phyloP scores from a whole-genome alignment of 1,140 invertebrate species.

The Hylyphantes graminicola region DNA sequence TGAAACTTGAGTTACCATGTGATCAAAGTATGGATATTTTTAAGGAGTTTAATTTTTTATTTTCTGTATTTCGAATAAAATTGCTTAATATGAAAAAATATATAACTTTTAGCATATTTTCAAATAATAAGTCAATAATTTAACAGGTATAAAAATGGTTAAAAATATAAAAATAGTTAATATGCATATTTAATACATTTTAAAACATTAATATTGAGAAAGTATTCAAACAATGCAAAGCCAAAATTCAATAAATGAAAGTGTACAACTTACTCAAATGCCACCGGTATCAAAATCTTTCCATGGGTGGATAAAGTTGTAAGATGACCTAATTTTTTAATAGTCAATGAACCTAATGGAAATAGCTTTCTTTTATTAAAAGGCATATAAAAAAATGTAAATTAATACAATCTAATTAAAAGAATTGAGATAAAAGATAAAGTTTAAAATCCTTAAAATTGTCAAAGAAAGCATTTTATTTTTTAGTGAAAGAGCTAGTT shows the following conservation, averaged over 20 bases:
- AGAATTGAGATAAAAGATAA: too few species aligned
- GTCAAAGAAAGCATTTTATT: background rate
- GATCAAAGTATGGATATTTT: too few species aligned
- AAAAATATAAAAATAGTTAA: background rate
- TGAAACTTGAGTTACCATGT: too few species aligned
- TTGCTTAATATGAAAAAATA: too few species aligned
- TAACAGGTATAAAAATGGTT: background rate
- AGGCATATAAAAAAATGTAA: background rate
- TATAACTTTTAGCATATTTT: too few species aligned
- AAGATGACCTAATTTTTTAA: slow-evolving; percentile 83
- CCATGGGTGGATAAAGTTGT: slow-evolving; percentile 80
- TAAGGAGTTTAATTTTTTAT: too few species aligned
- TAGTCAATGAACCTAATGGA: slow-evolving; percentile 78
- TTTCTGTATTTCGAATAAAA: too few species aligned
- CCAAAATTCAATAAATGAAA: too few species aligned
- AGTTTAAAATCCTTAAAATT: too few species aligned
- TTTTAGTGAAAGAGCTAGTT: background rate
- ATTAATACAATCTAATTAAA: too few species aligned
- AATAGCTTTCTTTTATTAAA: background rate
- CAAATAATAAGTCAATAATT: too few species aligned
- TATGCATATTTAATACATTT: background rate
- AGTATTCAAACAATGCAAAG: too few species aligned
- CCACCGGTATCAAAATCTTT: slow-evolving; percentile 81
- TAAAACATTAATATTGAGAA: background rate
- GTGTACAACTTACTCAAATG: slow-evolving; percentile 78